Evolutionary conservation across 1,140 invertebrate genomes (phyloP), one percentile per base, ranked within the genome.

Genomic region (Aphis craccivora): DNA sequence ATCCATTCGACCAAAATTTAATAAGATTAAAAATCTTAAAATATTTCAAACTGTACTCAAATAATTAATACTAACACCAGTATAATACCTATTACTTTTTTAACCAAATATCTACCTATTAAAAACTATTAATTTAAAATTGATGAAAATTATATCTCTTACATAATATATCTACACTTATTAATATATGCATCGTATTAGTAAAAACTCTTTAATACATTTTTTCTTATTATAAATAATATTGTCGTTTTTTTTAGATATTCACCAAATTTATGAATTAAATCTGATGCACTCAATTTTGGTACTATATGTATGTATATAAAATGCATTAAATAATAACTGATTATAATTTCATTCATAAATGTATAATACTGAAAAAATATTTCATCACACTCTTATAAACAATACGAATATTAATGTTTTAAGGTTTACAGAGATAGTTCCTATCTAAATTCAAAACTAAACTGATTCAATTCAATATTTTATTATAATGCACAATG

Each of bases 311-410:
- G n/a, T 76, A n/a, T 76, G 37, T 40, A 40, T 2, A 40, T 40
- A 40, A 40, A 40, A 40, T 40, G 18, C 14, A 76, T 76, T 76
- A 76, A 76, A 76, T 76, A 76, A 76, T n/a, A 76, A n/a, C 14
- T n/a, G 14, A n/a, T 76, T n/a, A n/a, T 6, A n/a, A 0, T n/a
- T 18, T 6, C 4, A n/a, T n/a, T 4, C 5, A 67, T n/a, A 11
- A 67, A 53, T 53, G 22, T 53, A 53, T 23, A 53, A 67, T 67
- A n/a, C 23, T 67, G 9, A 84, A 86, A 30, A 86, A 23, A 43
- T 30, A 45, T 45, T 86, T 86, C 23, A 86, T 86, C 40, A 22
- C 11, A 30, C n/a, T 35, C 30, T 76, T 76, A 76, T 5, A 35
- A 18, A 76, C 60, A n/a, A n/a, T n/a, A 76, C 5, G 4, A 76